Evolutionary conservation across 2,113 vertebrate species (phyloP).

Genomic region (Ochotona curzoniae): DNA sequence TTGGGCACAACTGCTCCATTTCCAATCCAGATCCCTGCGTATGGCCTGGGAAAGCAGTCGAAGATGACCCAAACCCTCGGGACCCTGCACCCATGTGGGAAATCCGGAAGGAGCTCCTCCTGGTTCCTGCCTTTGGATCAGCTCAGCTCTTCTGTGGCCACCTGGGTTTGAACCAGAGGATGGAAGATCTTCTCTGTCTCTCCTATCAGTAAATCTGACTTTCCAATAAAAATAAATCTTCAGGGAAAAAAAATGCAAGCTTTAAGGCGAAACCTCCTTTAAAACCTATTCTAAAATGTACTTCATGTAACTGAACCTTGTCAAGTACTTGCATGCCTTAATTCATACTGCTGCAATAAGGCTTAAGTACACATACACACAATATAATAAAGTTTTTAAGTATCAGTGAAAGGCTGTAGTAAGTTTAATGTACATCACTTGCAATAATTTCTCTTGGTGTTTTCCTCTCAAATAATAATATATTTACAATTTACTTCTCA

Average conservation of each 20-base stretch:
- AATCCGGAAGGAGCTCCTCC: too few relatives aligned
- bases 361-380: constrained; percentile 16
- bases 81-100: too few relatives aligned
- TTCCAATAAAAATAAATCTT: too few relatives aligned
- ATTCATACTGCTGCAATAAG: constrained; percentile 2
- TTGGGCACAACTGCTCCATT: too few relatives aligned
- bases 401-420: neutral
- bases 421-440: neutral
- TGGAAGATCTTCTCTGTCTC: too few relatives aligned
- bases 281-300: constrained; percentile 30
- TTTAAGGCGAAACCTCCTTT: neutral
- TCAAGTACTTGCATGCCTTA: constrained; percentile 43
- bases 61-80: too few relatives aligned
- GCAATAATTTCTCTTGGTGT: neutral
- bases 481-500: neutral
- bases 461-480: neutral
- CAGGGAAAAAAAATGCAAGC: neutral
- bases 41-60: too few relatives aligned
- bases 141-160: too few relatives aligned
- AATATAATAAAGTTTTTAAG: neutral
- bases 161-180: too few relatives aligned
- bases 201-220: too few relatives aligned
- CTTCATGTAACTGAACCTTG: neutral
- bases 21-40: too few relatives aligned
- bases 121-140: too few relatives aligned